Conservation (phyloP, 1,140 invertebrate genomes). For the Philotrypesis tridentata region DNA sequence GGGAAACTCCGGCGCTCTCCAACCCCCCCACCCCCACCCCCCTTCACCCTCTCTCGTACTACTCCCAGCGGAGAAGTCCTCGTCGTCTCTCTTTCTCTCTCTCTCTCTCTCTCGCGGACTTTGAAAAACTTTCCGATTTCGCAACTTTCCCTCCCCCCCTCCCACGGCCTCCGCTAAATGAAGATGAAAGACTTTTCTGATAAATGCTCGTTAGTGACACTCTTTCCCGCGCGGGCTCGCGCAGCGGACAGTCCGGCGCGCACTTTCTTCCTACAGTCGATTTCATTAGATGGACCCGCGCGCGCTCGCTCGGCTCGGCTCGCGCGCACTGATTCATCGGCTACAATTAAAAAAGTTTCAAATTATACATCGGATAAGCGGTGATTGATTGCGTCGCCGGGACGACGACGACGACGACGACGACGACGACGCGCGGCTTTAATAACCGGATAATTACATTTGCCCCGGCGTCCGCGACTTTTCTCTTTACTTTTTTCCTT, state of each 20-base stretch:
- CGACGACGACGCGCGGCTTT: background rate
- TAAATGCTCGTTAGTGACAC: constrained; percentile 52
- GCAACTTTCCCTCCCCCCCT: background rate
- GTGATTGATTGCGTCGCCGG: constrained; percentile 26
- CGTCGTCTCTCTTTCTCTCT: background rate
- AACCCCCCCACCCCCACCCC: too few relatives aligned
- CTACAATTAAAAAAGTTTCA: constrained; percentile 44
- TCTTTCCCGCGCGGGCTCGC: background rate
- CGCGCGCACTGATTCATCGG: constrained; percentile 24
- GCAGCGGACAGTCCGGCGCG: constrained; percentile 1
- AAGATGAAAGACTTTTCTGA: constrained; percentile 57
- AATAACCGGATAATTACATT: constrained; percentile 36
- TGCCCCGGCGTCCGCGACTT: background rate
- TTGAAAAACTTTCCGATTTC: constrained; percentile 34
- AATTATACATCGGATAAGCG: constrained; percentile 42
- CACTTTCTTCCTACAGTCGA: constrained; percentile 38
- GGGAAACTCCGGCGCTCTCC: too few relatives aligned
- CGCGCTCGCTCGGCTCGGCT: background rate
- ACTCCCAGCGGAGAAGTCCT: constrained; percentile 1
- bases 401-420: too few relatives aligned
- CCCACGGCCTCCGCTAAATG: constrained; percentile 45
- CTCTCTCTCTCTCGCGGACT: background rate
- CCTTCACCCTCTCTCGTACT: background rate
- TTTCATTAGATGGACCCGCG: constrained; percentile 14
- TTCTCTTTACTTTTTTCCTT: background rate